These are phyloP conservation scores for Agriopis marginaria DNA, from an alignment of 2,888 invertebrate species.

Conservation along the genomic window DNA sequence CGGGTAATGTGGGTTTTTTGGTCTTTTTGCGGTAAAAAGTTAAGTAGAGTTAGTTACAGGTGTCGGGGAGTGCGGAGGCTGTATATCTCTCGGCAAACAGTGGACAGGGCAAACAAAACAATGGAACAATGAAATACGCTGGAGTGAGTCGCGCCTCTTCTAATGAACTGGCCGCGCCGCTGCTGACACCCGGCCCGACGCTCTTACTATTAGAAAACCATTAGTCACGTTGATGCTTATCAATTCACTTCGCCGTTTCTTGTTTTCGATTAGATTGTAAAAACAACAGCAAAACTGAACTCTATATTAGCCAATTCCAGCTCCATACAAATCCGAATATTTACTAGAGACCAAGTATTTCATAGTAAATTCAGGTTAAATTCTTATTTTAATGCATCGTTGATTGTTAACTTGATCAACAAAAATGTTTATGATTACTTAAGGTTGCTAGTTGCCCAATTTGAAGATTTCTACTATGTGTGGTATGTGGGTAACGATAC, in stretches of 20 bases:
- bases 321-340: slow-evolving; percentile 3
- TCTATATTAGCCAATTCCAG: slow-evolving; percentile 9
- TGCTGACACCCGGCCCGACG: slow-evolving; percentile 12
- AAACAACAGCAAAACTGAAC: slow-evolving; percentile 15
- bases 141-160: slow-evolving; percentile 65
- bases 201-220: slow-evolving; percentile 28
- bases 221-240: slow-evolving; percentile 37
- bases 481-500: slow-evolving; percentile 42
- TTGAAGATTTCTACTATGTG: slow-evolving; percentile 44
- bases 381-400: slow-evolving; percentile 28
- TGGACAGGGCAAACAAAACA: slow-evolving; percentile 67
- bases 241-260: slow-evolving; percentile 27
- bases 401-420: slow-evolving; percentile 34
- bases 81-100: slow-evolving; percentile 66
- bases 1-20: slow-evolving; percentile 43
- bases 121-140: slow-evolving; percentile 72
- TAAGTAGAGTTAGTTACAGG: slow-evolving; percentile 57
- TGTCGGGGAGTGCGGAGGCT: slow-evolving; percentile 56
- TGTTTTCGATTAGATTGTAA: slow-evolving; percentile 12
- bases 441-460: slow-evolving; percentile 38
- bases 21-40: slow-evolving; percentile 46
- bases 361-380: slow-evolving; percentile 24
- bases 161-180: slow-evolving; percentile 64
- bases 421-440: slow-evolving; percentile 34
- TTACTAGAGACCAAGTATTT: slow-evolving; percentile 14